Evolutionary conservation across 2,888 invertebrate genomes (phyloP).

Genomic region (Spilosoma lubricipeda): DNA sequence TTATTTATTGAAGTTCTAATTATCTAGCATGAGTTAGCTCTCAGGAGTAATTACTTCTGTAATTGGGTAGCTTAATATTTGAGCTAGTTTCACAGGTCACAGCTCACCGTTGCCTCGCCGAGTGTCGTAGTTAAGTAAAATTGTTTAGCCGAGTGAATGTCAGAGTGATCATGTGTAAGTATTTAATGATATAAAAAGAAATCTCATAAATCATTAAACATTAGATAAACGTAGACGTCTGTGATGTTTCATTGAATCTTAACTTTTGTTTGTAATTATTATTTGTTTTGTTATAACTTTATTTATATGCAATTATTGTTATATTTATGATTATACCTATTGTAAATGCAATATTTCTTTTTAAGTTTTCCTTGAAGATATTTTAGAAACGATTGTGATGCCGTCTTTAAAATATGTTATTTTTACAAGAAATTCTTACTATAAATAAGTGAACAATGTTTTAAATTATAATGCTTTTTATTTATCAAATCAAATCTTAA

Average conservation of each 20-base stretch:
- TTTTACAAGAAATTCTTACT: conserved; percentile 32
- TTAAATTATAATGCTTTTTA: conserved; percentile 40
- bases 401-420: conserved; percentile 51
- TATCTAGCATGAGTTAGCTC: conserved; percentile 26
- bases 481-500: conserved; percentile 30
- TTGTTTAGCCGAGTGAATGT: conserved; percentile 70
- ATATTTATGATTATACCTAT: conserved; percentile 48
- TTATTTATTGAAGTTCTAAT: conserved; percentile 27
- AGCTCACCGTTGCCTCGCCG: conserved; percentile 49
- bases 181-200: conserved; percentile 61
- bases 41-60: conserved; percentile 32
- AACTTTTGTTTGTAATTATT: conserved; percentile 66
- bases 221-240: conserved; percentile 73
- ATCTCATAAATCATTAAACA: conserved; percentile 74
- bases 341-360: conserved; percentile 37
- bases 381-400: conserved; percentile 46
- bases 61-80: conserved; percentile 38
- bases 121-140: conserved; percentile 73
- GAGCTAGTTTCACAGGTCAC: conserved; percentile 19
- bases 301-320: conserved; percentile 46
- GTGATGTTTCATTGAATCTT: conserved; percentile 78
- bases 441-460: conserved; percentile 36
- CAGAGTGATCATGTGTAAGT: conserved; percentile 56
- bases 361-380: conserved; percentile 36
- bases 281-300: conserved; percentile 44